Evolutionary conservation across 2,888 invertebrate species (phyloP).

Genomic region (Drosophila diplacantha): DNA sequence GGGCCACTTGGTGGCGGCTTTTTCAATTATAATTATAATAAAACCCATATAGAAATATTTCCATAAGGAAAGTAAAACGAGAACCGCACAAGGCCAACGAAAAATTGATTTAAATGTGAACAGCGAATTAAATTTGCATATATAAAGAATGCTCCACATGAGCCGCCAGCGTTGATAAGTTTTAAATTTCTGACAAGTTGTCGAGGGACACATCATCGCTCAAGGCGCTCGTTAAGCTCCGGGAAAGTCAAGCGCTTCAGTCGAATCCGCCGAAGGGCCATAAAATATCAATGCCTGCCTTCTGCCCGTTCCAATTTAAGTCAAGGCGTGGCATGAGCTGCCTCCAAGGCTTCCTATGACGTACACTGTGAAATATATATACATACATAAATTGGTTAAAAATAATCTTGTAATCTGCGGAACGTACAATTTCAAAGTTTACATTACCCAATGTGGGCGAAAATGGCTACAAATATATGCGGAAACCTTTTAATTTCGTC

Average conservation of each 20-base stretch:
- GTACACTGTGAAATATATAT: constrained; percentile 8
- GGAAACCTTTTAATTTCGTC: no score
- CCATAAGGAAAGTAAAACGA: background rate
- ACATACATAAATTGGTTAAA: background rate
- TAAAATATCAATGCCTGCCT: constrained; percentile 41
- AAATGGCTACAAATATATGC: background rate
- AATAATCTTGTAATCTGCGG: background rate
- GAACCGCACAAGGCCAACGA: background rate
- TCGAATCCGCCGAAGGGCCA: constrained; percentile 38
- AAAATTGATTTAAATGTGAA: constrained; percentile 45
- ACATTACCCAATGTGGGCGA: accelerated
- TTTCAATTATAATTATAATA: constrained; percentile 40
- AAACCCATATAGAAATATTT: background rate
- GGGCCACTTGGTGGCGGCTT: constrained; percentile 10
- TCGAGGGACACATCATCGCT: constrained; percentile 36
- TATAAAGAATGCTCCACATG: constrained; percentile 25
- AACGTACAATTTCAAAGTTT: background rate
- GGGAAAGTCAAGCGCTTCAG: constrained; percentile 39
- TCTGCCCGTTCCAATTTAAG: constrained; percentile 22
- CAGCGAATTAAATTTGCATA: constrained; percentile 34
- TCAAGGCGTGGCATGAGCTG: constrained; percentile 17
- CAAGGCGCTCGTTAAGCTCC: constrained; percentile 47
- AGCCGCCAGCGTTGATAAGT: constrained; percentile 28
- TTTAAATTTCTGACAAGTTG: constrained; percentile 55
- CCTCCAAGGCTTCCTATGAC: constrained; percentile 5